phyloP scores from a whole-genome alignment of 2,888 invertebrate species.

The Tortricodes alternella region DNA sequence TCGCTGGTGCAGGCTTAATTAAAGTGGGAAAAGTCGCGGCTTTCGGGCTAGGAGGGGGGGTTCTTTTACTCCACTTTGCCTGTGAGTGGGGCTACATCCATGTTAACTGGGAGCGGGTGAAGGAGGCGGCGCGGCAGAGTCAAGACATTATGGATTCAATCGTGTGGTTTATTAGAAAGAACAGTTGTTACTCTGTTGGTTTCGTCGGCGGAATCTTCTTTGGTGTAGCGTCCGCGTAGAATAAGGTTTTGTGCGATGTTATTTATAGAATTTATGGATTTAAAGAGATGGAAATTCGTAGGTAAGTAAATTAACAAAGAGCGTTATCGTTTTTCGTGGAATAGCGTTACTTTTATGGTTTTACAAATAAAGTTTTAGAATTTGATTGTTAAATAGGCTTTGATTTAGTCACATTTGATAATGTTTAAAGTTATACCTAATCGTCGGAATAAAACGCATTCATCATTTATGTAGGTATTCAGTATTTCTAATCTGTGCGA shows the following conservation, averaged over 20 bases:
- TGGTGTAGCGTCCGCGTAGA: conserved; percentile 86
- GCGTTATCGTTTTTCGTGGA: neutral
- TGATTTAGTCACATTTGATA: neutral
- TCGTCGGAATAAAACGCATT: too few relatives aligned
- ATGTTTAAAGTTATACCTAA: too few relatives aligned
- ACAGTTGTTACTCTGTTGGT: conserved; percentile 88
- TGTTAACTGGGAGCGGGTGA: conserved; percentile 93
- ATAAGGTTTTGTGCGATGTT: neutral
- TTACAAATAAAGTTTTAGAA: conserved; percentile 20
- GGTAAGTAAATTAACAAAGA: neutral
- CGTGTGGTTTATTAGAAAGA: conserved; percentile 83
- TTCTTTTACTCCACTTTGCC: conserved; percentile 93
- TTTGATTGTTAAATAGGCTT: neutral
- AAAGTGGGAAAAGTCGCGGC: conserved; percentile 95
- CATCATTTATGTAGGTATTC: too few relatives aligned
- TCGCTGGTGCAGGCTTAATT: conserved; percentile 88
- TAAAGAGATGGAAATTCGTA: conserved; percentile 6
- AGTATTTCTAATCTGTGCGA: neutral
- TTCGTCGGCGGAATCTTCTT: conserved; percentile 93
- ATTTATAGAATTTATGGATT: too few relatives aligned
- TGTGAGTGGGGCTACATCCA: conserved; percentile 93
- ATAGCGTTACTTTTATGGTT: neutral
- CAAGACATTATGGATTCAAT: conserved; percentile 88
- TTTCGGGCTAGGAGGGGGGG: conserved; percentile 92
- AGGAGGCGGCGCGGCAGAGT: conserved; percentile 88